These are phyloP conservation scores for Muntiacus muntjak DNA, from an alignment of 2,113 vertebrate species.

Conservation along the genomic window DNA sequence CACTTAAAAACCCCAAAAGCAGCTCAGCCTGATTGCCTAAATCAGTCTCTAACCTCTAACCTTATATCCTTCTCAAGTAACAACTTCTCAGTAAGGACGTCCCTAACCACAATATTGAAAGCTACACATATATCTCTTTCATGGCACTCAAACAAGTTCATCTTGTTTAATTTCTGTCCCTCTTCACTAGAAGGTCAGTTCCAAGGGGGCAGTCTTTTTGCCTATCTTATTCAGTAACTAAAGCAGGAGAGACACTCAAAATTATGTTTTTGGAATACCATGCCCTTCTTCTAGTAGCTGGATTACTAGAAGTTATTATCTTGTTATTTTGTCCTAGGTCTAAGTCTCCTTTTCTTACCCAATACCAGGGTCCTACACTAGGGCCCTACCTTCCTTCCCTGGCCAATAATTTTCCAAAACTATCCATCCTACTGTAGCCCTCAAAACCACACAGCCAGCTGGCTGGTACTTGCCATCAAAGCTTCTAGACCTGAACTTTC, in stretches of 20 bases:
- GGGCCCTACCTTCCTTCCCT: not conserved
- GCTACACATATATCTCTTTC: not conserved
- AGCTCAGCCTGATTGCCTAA: not conserved
- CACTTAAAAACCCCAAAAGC: not conserved
- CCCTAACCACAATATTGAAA: not conserved
- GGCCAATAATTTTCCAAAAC: not conserved
- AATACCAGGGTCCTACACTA: not conserved
- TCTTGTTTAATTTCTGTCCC: not conserved
- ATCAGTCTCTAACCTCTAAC: not conserved
- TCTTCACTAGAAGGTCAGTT: not conserved
- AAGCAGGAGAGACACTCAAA: not conserved
- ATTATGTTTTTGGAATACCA: not conserved
- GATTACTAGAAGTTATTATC: not conserved
- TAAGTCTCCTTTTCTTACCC: not conserved
- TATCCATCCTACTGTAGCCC: not conserved
- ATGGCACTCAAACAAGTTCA: not conserved
- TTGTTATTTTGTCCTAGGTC: not conserved
- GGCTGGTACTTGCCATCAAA: not conserved
- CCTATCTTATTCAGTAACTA: not conserved
- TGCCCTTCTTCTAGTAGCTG: not conserved
- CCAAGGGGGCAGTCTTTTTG: not conserved
- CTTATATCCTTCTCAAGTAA: not conserved
- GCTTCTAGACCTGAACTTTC: not conserved
- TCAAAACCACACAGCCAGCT: not conserved
- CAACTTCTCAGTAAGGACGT: not conserved